Evolutionary conservation across 2,888 invertebrate species (phyloP).

Genomic region (Liodrosophila aerea): DNA sequence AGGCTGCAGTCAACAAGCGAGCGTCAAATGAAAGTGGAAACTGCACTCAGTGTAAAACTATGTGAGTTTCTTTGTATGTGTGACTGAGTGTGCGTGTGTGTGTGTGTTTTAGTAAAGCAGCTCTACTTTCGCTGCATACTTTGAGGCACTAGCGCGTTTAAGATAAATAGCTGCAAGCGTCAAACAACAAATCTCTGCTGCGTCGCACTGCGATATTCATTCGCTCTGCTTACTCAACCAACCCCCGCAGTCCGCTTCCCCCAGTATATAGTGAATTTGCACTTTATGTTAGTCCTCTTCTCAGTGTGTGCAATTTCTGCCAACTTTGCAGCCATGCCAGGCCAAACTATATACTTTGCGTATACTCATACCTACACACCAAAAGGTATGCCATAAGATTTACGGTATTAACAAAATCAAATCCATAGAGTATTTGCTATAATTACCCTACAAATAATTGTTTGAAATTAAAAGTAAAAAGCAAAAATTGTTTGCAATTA

Average conservation of each 20-base stretch:
- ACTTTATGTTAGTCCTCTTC: background rate
- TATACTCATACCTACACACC: too few species aligned
- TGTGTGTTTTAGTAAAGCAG: conserved; percentile 24
- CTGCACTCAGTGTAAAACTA: conserved; percentile 57
- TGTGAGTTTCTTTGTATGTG: conserved; percentile 5
- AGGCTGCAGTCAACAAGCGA: conserved; percentile 69
- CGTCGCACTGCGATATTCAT: conserved; percentile 15
- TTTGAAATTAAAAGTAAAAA: too few species aligned
- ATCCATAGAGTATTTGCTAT: too few species aligned
- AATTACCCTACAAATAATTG: too few species aligned
- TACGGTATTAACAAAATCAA: too few species aligned
- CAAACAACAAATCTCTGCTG: conserved; percentile 41
- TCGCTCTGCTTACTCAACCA: background rate
- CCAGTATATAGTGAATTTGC: background rate
- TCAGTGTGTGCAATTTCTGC: conserved; percentile 18
- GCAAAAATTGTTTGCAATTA: too few species aligned
- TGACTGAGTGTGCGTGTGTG: background rate
- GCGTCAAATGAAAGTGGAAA: conserved; percentile 73
- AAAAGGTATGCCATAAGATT: conserved; percentile 33
- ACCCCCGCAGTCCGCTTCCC: too few species aligned
- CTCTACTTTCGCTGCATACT: conserved; percentile 64
- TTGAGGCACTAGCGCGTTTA: conserved; percentile 53
- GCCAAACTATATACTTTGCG: conserved; percentile 31
- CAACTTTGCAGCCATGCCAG: conserved; percentile 34
- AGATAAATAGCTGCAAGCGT: conserved; percentile 69